Percentiles rank a stretch among this genome's conserved stretches.
phyloP scores from a whole-genome alignment of 2,113 vertebrate species.

The Limanda limanda region DNA sequence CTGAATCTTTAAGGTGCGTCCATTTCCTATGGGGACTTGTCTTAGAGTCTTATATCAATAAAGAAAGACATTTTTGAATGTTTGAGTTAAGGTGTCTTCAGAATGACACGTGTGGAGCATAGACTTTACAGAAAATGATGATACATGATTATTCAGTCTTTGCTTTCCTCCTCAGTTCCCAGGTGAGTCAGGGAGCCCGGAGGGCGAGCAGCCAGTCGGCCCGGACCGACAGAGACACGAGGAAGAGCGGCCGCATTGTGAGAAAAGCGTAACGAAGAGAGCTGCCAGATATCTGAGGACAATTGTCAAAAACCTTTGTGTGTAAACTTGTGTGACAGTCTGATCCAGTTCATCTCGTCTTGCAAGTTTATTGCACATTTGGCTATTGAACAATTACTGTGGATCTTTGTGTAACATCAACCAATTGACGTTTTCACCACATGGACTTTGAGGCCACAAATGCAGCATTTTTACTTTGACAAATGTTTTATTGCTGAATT shows the following conservation, averaged over 20 bases:
- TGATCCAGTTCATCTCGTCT: neutral
- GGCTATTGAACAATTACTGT: constrained; percentile 14
- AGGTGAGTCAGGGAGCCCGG: constrained; percentile 64
- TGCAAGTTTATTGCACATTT: neutral
- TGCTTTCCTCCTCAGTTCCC: constrained; percentile 46
- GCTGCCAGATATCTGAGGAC: neutral
- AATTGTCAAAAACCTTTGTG: neutral
- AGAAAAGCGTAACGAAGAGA: constrained; percentile 80
- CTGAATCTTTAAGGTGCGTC: no score
- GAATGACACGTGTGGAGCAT: no score
- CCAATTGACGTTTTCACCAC: neutral
- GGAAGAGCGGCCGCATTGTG: constrained; percentile 85
- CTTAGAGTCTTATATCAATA: no score
- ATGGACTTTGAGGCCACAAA: neutral
- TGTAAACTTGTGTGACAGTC: neutral
- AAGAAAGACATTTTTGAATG: no score
- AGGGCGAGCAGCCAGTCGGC: constrained; percentile 70
- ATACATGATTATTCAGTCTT: no score
- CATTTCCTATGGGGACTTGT: no score
- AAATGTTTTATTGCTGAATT: no score
- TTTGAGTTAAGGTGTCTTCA: no score
- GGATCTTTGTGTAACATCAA: neutral
- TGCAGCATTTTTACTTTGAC: no score
- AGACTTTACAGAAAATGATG: no score
- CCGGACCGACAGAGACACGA: constrained; percentile 79